These are phyloP conservation scores for Mobula hypostoma DNA, from an alignment of 2,113 vertebrate species.

Conservation along the genomic window DNA sequence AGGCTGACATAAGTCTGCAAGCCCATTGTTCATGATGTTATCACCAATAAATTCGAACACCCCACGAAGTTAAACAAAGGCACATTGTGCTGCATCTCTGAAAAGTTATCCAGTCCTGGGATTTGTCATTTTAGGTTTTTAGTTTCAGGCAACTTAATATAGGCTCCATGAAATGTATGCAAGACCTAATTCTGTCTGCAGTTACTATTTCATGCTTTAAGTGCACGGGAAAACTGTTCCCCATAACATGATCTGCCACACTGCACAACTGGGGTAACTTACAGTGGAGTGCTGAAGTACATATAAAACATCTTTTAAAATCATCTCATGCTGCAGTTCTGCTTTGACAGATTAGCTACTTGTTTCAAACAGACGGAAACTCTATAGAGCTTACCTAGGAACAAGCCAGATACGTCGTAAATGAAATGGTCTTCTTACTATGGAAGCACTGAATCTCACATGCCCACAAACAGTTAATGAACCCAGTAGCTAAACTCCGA, in stretches of 20 bases:
- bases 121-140: background rate
- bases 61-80: background rate
- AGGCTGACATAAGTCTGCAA: conserved; percentile 12
- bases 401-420: background rate
- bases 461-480: conserved; percentile 21
- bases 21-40: background rate
- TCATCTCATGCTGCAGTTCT: background rate
- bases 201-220: conserved; percentile 20
- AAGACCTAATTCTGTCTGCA: conserved; percentile 11
- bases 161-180: background rate
- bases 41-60: background rate
- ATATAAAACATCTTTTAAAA: background rate
- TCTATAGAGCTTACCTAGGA: background rate
- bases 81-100: background rate
- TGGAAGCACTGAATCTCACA: background rate
- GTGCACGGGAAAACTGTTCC: background rate
- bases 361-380: background rate
- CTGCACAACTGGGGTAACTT: background rate
- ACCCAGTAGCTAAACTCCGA: background rate
- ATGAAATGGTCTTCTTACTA: conserved; percentile 14
- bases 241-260: conserved; percentile 8
- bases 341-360: background rate
- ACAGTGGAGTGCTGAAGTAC: background rate
- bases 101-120: background rate
- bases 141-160: background rate